Conservation (phyloP, 2,113 vertebrate genomes). For the Pituophis catenifer region DNA sequence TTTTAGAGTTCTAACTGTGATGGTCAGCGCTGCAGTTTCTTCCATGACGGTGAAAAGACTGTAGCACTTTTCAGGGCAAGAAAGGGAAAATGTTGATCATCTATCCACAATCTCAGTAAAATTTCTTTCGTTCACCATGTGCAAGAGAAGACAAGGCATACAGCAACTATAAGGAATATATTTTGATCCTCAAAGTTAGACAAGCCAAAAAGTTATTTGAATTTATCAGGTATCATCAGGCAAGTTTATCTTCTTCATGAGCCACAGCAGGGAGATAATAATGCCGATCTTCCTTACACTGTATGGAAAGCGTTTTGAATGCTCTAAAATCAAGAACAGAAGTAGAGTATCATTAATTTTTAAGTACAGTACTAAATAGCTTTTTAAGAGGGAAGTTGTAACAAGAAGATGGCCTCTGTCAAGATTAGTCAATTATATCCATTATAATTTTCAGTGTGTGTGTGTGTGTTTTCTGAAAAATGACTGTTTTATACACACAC, state of each 20-base stretch:
- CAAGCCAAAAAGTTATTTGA: neutral
- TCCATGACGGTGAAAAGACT: neutral
- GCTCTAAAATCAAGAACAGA: neutral
- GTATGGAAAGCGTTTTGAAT: neutral
- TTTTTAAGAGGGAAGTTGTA: neutral
- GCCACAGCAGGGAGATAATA: neutral
- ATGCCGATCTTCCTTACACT: neutral
- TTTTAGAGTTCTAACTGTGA: neutral
- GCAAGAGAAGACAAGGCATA: neutral
- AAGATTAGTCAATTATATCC: neutral
- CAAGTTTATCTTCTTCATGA: neutral
- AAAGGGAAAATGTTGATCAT: neutral
- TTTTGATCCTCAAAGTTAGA: neutral
- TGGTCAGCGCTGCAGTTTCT: neutral
- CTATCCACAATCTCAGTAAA: neutral
- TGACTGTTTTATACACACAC: too few relatives aligned
- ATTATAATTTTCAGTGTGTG: neutral
- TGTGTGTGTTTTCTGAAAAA: neutral
- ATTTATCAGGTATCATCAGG: neutral
- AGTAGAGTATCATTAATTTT: neutral
- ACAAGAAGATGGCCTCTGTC: neutral
- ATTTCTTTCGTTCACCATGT: neutral
- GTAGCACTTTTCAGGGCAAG: neutral
- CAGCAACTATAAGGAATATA: neutral
- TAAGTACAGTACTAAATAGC: neutral